Conservation (phyloP, 2,113 vertebrate species). For the Amia ocellicauda region DNA sequence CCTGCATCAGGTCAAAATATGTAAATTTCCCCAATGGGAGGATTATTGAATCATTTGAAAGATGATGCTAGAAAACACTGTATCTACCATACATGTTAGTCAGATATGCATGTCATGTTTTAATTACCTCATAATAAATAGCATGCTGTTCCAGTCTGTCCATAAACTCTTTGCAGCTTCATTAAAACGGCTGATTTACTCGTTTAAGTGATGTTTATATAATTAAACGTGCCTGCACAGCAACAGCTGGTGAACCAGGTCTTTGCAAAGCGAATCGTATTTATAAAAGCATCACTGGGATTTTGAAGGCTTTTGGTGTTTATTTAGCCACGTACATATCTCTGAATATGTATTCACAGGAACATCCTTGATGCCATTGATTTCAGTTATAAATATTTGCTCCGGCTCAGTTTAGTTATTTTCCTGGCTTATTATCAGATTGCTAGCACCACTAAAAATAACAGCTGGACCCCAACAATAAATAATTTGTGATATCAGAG, state of each 20-base stretch:
- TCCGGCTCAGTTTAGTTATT: not conserved
- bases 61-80: not conserved
- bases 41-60: not conserved
- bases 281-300: not conserved
- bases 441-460: not conserved
- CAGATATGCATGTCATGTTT: not conserved
- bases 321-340: constrained; percentile 2
- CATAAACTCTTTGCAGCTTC: not conserved
- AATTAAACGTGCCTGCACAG: not conserved
- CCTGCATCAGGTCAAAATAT: too few species aligned
- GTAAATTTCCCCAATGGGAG: not conserved
- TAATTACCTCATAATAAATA: not conserved
- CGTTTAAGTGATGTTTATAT: not conserved
- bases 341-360: not conserved
- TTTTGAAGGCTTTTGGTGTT: not conserved
- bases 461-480: constrained; percentile 5
- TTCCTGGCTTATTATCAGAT: not conserved
- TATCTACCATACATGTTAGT: not conserved
- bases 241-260: not conserved
- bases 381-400: constrained; percentile 8
- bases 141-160: not conserved
- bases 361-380: constrained; percentile 13
- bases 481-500: not conserved
- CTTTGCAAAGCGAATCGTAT: constrained; percentile 1
- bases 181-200: constrained; percentile 11